Evolutionary conservation across 2,888 invertebrate genomes (phyloP).

Genomic region (Nomada ferruginata): DNA sequence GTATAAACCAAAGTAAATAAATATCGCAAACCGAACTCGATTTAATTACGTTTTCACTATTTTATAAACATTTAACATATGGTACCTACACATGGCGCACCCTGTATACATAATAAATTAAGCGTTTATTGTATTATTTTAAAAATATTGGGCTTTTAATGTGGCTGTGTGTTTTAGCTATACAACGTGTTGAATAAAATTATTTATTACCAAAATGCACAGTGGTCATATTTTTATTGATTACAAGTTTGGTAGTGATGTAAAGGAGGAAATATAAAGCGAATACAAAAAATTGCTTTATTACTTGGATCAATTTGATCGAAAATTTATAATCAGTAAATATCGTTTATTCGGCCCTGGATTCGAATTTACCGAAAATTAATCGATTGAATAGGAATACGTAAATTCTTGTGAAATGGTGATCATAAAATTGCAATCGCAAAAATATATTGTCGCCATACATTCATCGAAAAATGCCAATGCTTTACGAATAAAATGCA

Average conservation of each 20-base stretch:
- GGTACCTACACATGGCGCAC: neutral
- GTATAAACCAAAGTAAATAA: conserved; percentile 4
- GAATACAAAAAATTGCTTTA: neutral
- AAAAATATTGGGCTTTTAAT: no score
- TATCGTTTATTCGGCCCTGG: neutral
- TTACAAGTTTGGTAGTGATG: no score
- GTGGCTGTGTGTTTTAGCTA: no score
- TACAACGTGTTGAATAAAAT: no score
- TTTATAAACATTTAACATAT: conserved; percentile 5
- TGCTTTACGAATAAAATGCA: neutral
- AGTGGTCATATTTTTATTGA: no score
- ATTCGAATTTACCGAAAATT: conserved; percentile 31
- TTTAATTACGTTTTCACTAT: conserved; percentile 7
- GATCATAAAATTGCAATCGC: conserved; percentile 10
- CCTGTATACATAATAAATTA: no score
- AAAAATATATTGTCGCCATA: conserved; percentile 7
- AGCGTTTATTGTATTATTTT: no score
- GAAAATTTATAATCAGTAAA: conserved; percentile 5
- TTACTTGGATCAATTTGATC: neutral
- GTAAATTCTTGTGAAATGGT: neutral
- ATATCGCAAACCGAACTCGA: conserved; percentile 4
- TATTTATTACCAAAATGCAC: no score
- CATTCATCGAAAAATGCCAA: conserved; percentile 15
- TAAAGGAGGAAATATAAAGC: no score
- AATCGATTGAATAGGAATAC: conserved; percentile 19